A percentile compares a stretch with the other conserved stretches of the same genome.
Evolutionary conservation across 2,888 invertebrate genomes (phyloP).

Genomic region (Acrocyrtus sp.): DNA sequence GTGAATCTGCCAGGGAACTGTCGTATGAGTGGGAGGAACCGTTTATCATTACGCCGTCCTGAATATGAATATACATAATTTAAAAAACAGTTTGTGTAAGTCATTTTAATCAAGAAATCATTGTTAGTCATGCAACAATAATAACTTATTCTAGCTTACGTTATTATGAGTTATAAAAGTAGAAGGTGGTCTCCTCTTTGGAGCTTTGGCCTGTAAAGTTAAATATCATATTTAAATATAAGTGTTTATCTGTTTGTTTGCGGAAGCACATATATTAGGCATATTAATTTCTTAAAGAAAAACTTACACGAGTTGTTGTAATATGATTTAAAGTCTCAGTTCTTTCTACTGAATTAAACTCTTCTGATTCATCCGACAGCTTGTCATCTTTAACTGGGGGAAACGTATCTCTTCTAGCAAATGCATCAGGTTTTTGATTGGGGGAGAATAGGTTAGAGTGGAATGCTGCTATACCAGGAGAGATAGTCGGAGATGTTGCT

Average conservation of each 20-base stretch:
- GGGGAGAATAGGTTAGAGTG: constrained; percentile 31
- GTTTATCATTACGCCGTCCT: constrained; percentile 32
- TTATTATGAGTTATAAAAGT: constrained; percentile 66
- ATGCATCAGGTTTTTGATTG: constrained; percentile 29
- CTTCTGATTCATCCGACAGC: constrained; percentile 63
- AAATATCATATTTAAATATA: constrained; percentile 3
- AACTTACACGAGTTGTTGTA: constrained; percentile 69
- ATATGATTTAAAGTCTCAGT: constrained; percentile 69
- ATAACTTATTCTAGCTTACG: constrained; percentile 61
- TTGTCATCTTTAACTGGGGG: constrained; percentile 35
- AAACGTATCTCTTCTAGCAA: constrained; percentile 17
- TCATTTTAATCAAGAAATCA: neutral
- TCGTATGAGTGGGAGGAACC: constrained; percentile 37
- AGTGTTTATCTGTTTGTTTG: neutral
- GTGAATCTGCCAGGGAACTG: constrained; percentile 20
- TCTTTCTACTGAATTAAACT: constrained; percentile 69
- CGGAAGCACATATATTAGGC: too few species aligned
- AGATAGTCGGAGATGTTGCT: constrained; percentile 51
- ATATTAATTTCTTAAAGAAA: too few species aligned
- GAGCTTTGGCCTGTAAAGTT: constrained; percentile 71
- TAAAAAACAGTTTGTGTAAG: neutral
- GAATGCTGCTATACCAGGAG: constrained; percentile 43
- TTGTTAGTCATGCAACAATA: neutral
- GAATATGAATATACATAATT: neutral
- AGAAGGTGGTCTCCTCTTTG: constrained; percentile 75